A percentile compares a stretch with the other conserved stretches of the same genome.
Evolutionary conservation across 37 sponge, comb jelly and placozoan genomes (phyloP).

Genomic region (Hormiphora californensis): DNA sequence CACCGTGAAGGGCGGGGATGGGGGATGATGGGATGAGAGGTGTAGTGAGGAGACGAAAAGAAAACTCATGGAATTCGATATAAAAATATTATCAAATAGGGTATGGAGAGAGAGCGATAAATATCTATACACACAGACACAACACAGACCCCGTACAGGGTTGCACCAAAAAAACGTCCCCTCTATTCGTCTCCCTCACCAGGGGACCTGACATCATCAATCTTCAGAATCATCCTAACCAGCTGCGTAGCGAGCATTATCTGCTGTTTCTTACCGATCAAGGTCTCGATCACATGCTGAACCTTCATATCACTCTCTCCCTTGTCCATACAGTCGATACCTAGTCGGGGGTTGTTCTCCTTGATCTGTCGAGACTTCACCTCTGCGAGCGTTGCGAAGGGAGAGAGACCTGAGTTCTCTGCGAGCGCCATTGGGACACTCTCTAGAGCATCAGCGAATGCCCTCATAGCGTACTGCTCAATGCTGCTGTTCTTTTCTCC

Average conservation of each 20-base stretch:
- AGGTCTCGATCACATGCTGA: conserved; percentile 90
- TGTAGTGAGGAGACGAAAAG: too few relatives aligned
- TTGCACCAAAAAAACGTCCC: conserved; percentile 45
- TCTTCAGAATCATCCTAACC: conserved; percentile 98
- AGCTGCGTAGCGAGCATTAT: conserved; percentile 92
- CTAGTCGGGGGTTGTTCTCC: conserved; percentile 75
- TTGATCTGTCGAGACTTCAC: conserved; percentile 80
- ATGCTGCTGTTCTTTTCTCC: conserved; percentile 60
- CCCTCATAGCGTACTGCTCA: conserved; percentile 97
- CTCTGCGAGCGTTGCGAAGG: conserved; percentile 78
- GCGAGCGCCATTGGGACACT: conserved; percentile 90
- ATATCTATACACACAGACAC: conserved; percentile 49
- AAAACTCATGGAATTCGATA: too few relatives aligned
- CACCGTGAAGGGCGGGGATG: too few relatives aligned
- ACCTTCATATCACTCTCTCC: conserved; percentile 91
- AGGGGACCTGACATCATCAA: conserved; percentile 88
- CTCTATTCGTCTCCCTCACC: conserved; percentile 60
- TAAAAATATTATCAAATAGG: conserved; percentile 57
- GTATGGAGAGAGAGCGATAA: conserved; percentile 9
- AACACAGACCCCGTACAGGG: too few relatives aligned
- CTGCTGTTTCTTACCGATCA: conserved; percentile 94
- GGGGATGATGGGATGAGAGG: too few relatives aligned
- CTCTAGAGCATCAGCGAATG: conserved; percentile 93
- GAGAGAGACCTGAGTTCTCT: conserved; percentile 89
- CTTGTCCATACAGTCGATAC: conserved; percentile 83